Evolutionary conservation across 1,140 invertebrate species (phyloP).

Genomic region (Euwallacea similis): DNA sequence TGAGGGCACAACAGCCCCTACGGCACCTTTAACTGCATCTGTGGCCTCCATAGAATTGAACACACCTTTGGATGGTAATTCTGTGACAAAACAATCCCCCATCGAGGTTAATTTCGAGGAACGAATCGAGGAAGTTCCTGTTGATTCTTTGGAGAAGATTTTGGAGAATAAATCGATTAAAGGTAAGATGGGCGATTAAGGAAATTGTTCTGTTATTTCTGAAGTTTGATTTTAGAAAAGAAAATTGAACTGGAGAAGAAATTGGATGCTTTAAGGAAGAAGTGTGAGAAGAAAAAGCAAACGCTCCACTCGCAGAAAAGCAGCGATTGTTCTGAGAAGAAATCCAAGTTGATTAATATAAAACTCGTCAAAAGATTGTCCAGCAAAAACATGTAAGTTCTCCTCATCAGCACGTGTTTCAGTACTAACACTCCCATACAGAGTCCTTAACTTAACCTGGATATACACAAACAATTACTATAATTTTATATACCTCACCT

Average conservation of each 20-base stretch:
- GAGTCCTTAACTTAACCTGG: background rate
- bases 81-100: conserved; percentile 35
- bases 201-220: background rate
- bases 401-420: conserved; percentile 74
- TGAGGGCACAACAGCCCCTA: conserved; percentile 28
- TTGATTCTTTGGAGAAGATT: conserved; percentile 78
- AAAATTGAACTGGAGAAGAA: conserved; percentile 84
- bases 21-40: conserved; percentile 6
- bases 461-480: conserved; percentile 6
- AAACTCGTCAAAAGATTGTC: conserved; percentile 78
- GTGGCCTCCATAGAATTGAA: conserved; percentile 1
- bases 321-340: conserved; percentile 64
- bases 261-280: conserved; percentile 78
- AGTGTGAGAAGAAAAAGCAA: conserved; percentile 80
- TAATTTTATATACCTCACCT: conserved; percentile 15
- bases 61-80: conserved; percentile 42
- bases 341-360: conserved; percentile 72
- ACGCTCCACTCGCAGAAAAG: conserved; percentile 64
- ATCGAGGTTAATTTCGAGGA: conserved; percentile 43
- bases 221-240: conserved; percentile 62
- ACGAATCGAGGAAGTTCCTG: conserved; percentile 63
- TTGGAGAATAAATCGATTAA: conserved; percentile 71
- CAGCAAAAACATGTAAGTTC: conserved; percentile 72
- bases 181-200: conserved; percentile 18
- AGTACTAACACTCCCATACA: conserved; percentile 72